A percentile compares a stretch with the other conserved stretches of the same genome.
Conservation (phyloP, 2,797 vertebrate species). For the Gymnocypris eckloni region DNA sequence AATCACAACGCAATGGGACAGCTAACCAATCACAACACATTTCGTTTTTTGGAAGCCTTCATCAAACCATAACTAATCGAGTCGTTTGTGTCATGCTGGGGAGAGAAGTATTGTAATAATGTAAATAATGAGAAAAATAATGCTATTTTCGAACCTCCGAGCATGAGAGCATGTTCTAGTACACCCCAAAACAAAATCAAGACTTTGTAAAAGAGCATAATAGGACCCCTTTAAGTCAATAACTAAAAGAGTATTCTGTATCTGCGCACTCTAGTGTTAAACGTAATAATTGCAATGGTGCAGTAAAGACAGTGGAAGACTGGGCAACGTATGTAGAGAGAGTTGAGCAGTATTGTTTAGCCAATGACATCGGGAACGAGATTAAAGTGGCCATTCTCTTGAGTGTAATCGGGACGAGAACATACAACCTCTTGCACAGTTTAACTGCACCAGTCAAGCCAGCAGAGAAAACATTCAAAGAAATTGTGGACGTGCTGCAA, state of each 20-base stretch:
- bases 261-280: background rate
- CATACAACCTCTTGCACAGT: background rate
- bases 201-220: too few species aligned
- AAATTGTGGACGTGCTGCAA: constrained; percentile 3
- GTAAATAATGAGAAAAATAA: too few species aligned
- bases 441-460: background rate
- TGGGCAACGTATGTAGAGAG: background rate
- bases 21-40: too few species aligned
- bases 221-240: background rate
- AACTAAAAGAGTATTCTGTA: background rate
- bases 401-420: background rate
- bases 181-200: too few species aligned
- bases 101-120: too few species aligned
- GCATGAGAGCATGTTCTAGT: too few species aligned
- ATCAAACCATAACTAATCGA: too few species aligned
- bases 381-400: background rate
- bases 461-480: background rate
- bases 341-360: constrained; percentile 3
- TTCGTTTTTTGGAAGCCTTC: too few species aligned
- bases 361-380: background rate
- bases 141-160: too few species aligned
- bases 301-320: background rate
- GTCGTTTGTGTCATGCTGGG: too few species aligned
- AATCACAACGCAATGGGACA: too few species aligned
- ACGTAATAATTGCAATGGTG: background rate